Percentiles rank a stretch among this genome's conserved stretches.
These are phyloP conservation scores for Andrena marginata DNA, from an alignment of 2,888 invertebrate genomes.

Conservation along the genomic window DNA sequence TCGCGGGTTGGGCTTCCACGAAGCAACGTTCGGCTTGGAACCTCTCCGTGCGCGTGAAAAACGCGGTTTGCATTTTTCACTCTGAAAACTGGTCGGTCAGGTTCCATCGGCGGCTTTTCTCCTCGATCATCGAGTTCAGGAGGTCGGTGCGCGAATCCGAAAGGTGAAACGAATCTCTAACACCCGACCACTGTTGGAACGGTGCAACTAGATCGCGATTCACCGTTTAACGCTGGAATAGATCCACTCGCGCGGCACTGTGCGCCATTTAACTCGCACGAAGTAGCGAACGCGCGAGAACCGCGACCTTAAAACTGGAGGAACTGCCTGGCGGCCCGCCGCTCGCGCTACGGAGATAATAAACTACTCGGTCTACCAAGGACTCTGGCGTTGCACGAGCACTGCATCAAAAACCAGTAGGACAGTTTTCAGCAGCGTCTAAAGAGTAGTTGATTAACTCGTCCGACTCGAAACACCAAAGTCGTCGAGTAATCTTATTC, in stretches of 20 bases:
- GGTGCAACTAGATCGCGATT: slow-evolving; percentile 52
- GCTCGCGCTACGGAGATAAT: not conserved
- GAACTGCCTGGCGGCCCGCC: slow-evolving; percentile 19
- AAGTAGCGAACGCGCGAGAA: slow-evolving; percentile 20
- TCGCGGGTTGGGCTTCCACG: not conserved
- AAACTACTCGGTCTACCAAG: not conserved
- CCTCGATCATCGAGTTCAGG: slow-evolving; percentile 60
- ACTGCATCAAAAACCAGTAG: not conserved
- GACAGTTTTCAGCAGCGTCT: not conserved
- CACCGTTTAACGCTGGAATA: slow-evolving; percentile 4
- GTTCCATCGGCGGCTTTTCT: slow-evolving; percentile 44
- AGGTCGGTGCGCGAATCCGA: slow-evolving; percentile 57
- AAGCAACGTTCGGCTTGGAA: not conserved
- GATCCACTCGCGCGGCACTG: slow-evolving; percentile 10
- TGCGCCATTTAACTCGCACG: slow-evolving; percentile 39
- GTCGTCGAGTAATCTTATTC: not conserved
- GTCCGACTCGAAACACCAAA: not conserved
- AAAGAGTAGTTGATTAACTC: not conserved
- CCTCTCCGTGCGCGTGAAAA: slow-evolving; percentile 8
- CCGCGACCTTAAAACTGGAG: slow-evolving; percentile 42
- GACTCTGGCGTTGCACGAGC: too few relatives aligned
- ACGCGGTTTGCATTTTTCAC: slow-evolving; percentile 28
- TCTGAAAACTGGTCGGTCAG: slow-evolving; percentile 47
- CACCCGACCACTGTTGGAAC: slow-evolving; percentile 22
- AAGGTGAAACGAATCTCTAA: slow-evolving; percentile 50